Base-by-base conservation (phyloP, 2,888 invertebrate species). In the Nasonia oneida region DNA sequence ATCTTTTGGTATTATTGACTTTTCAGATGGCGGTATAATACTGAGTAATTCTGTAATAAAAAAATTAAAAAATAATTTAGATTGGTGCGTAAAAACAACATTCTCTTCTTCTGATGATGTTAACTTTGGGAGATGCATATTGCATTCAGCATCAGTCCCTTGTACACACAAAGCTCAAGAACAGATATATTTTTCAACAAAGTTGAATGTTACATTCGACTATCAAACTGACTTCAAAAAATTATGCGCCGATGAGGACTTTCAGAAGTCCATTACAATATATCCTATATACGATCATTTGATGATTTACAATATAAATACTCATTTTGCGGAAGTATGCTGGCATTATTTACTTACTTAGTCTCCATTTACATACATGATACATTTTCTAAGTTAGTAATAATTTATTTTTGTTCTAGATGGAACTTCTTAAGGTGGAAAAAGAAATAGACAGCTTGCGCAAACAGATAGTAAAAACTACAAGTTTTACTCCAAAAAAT, bases 11-110 rank as follows among this genome's bases (percentile, higher is more conserved):
- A 70, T 10, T 83, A 53, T 85, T 67, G 2, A 67, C 39, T 70
- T 94, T 93, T 88, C 95, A 95, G 97, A 98, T 94, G 96, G 96
- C 73, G 99, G 99, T 80, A 96, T 99, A 89, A 93, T 99, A 73
- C 92, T 99, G 83, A 98, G 98, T 86, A 97, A 98, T 94, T 97
- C 97, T 0, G 96, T 98, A 64, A 94, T 99, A 90, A 95, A 96
- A 86, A 96, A 96, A 87, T 95, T 98, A 90, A 96, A 96, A 90
- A 94, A 94, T 71, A 96, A 97, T 92, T 94, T 98, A 90, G 98
- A 98, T 92, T 98, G 98, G 97, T 98, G 98, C 93, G 97, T 97
- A 33, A 96, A 96, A 88, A 98, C 97, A 94, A 96, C 97, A 0
- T 96, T 96, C 91, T 97, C 97, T 1, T 96, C 96, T 88, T 96